Evolutionary conservation across 23 tunicate species (phyloP).

Genomic region (Oikopleura dioica): DNA sequence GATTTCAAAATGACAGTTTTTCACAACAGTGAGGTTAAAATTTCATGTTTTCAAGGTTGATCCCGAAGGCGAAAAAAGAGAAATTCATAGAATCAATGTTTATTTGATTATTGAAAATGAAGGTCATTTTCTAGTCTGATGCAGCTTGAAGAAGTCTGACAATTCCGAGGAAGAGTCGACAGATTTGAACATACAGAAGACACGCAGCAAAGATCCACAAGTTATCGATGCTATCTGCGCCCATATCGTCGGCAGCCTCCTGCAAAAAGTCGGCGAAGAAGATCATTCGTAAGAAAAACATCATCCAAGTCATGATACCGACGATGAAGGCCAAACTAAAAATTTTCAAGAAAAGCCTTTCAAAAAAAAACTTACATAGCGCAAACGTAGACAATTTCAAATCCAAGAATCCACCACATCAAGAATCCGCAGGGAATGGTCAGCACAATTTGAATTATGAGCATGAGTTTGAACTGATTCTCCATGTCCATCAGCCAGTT

Average conservation of each 20-base stretch:
- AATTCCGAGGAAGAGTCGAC: slow-evolving; percentile 11
- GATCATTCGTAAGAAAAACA: slow-evolving; percentile 9
- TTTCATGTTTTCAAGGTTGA: too few relatives aligned
- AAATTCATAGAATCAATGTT: too few relatives aligned
- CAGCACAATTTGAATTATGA: background rate
- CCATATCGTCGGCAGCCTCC: slow-evolving; percentile 7
- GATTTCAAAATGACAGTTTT: too few relatives aligned
- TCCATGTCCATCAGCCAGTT: background rate
- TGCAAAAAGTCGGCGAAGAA: slow-evolving; percentile 4
- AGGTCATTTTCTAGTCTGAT: background rate
- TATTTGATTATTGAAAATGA: too few relatives aligned
- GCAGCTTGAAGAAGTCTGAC: background rate
- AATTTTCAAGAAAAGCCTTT: background rate
- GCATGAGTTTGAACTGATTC: background rate
- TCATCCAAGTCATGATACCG: slow-evolving; percentile 7
- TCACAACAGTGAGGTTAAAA: too few relatives aligned
- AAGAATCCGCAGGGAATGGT: background rate
- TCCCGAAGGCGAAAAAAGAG: too few relatives aligned
- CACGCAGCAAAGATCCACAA: slow-evolving; percentile 8
- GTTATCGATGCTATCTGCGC: slow-evolving; percentile 1
- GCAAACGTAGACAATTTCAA: background rate
- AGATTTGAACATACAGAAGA: slow-evolving; percentile 1
- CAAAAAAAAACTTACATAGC: background rate
- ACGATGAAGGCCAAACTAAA: slow-evolving; percentile 10
- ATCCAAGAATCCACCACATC: background rate